phyloP scores from a whole-genome alignment of 2,113 vertebrate species.

The Lycocorax pyrrhopterus region DNA sequence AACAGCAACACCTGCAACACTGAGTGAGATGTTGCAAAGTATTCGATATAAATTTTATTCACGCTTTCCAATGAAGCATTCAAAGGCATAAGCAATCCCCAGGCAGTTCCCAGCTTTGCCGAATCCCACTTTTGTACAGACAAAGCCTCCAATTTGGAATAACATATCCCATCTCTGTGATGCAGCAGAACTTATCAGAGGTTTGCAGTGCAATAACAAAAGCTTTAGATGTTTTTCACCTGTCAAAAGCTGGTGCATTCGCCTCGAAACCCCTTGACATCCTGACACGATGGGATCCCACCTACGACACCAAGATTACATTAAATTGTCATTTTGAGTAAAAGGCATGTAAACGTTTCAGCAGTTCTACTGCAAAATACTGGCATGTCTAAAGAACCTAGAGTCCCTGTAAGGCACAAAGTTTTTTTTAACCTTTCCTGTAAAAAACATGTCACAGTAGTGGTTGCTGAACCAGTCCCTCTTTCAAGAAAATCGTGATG shows the following conservation, averaged over 20 bases:
- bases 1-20: neutral
- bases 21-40: neutral
- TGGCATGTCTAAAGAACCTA: neutral
- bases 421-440: neutral
- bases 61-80: neutral
- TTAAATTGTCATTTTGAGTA: neutral
- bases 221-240: conserved; percentile 69
- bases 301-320: conserved; percentile 69
- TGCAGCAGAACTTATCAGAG: neutral
- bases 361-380: neutral
- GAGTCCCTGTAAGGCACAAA: neutral
- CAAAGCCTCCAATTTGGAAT: neutral
- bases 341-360: neutral
- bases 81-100: neutral
- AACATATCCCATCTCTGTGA: neutral
- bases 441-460: neutral
- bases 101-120: neutral
- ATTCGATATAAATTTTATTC: neutral
- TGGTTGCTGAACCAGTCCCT: neutral
- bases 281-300: conserved; percentile 97
- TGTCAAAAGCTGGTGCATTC: conserved; percentile 96
- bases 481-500: neutral
- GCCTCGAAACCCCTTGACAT: conserved; percentile 97
- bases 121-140: neutral
- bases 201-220: neutral